Evolutionary conservation across 2,113 vertebrate genomes (phyloP).

Genomic region (Scomber colias): DNA sequence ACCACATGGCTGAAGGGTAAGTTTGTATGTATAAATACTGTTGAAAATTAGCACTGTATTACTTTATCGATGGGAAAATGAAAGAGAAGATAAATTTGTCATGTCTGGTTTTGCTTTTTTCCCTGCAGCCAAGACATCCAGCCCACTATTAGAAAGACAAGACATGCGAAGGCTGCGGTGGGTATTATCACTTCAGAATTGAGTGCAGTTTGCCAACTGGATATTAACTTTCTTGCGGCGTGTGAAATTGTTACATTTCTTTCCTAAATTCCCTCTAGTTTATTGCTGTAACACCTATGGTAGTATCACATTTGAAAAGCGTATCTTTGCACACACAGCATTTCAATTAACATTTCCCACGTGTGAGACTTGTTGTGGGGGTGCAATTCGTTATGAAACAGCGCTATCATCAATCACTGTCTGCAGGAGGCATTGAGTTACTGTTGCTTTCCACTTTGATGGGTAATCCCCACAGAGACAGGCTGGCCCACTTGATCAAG

Average conservation of each 20-base stretch:
- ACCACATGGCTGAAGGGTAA: conserved; percentile 38
- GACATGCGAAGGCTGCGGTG: conserved; percentile 60
- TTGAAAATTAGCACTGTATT: conserved; percentile 12
- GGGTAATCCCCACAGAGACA: conserved; percentile 81
- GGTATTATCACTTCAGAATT: conserved; percentile 45
- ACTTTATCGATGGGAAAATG: not conserved
- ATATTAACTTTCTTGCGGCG: conserved; percentile 22
- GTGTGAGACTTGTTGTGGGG: conserved; percentile 70
- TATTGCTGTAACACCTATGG: conserved; percentile 46
- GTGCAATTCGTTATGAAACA: conserved; percentile 78
- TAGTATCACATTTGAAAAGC: conserved; percentile 53
- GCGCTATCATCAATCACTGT: conserved; percentile 86
- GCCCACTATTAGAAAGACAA: conserved; percentile 56
- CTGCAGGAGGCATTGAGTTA: conserved; percentile 82
- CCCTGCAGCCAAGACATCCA: conserved; percentile 49
- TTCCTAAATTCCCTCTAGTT: conserved; percentile 31
- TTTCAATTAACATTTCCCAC: conserved; percentile 84
- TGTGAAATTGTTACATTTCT: conserved; percentile 23
- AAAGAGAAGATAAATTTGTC: conserved; percentile 2
- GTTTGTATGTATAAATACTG: not conserved
- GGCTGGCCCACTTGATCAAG: conserved; percentile 85
- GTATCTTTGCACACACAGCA: conserved; percentile 74
- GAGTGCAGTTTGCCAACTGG: conserved; percentile 34
- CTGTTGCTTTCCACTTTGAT: conserved; percentile 83
- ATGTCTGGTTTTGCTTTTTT: conserved; percentile 10